Percentiles rank a stretch among this genome's conserved stretches.
Conservation (phyloP, 2,113 vertebrate species). For the Leucosticte australis region DNA sequence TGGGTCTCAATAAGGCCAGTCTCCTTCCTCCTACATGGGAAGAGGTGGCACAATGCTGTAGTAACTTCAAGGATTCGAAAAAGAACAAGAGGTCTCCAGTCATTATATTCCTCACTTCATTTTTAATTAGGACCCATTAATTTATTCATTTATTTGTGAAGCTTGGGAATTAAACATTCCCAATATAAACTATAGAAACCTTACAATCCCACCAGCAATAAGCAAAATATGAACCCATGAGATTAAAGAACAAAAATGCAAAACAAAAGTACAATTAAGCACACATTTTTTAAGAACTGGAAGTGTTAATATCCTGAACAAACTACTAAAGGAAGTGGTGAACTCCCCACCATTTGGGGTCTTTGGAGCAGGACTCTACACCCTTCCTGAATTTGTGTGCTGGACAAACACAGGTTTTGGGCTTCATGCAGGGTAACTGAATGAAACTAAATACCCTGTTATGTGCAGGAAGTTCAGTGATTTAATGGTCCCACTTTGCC, state of each 20-base stretch:
- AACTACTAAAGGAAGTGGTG: not conserved
- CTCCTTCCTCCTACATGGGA: not conserved
- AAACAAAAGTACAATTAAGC: not conserved
- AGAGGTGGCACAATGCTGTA: not conserved
- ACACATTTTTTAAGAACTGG: not conserved
- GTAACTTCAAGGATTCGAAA: not conserved
- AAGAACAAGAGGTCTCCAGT: not conserved
- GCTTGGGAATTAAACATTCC: not conserved
- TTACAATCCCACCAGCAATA: not conserved
- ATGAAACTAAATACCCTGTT: conserved; percentile 14
- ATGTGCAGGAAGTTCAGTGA: conserved; percentile 5
- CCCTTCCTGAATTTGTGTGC: not conserved
- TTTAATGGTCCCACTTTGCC: conserved; percentile 18
- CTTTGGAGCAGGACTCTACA: not conserved
- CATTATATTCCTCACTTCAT: not conserved
- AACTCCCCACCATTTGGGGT: not conserved
- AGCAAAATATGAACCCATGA: not conserved
- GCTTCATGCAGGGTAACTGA: not conserved
- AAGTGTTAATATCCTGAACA: not conserved
- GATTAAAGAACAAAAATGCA: not conserved
- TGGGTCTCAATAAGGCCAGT: not conserved
- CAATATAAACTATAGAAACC: not conserved
- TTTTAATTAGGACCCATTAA: not conserved
- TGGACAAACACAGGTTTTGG: not conserved
- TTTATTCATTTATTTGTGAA: not conserved